Evolutionary conservation across 2,888 invertebrate genomes (phyloP), one percentile per base, ranked within the genome.

Genomic region (Trilocha varians): DNA sequence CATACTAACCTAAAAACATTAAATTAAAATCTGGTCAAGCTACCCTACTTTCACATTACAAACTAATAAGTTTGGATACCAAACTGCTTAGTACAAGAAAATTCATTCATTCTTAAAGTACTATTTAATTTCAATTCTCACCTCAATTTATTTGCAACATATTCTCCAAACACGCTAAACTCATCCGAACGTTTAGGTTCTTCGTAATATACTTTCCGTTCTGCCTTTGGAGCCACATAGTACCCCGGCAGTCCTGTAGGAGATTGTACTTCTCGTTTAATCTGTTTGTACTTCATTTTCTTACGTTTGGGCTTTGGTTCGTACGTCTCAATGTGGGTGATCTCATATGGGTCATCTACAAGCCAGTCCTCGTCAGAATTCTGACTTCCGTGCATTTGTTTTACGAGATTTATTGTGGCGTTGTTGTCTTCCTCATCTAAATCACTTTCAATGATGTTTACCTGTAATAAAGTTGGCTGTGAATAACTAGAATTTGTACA

Each of bases 331-430:
- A 75, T 65, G 17, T 62, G 67, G 4, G 65, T 53, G 43, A 64
- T 57, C 51, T 69, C 59, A 47, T 72, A 78, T 0, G 75, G 62
- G 15, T 80, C 79, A 1, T 83, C 82, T 25, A 80, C 84, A 0
- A 85, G 55, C 85, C 85, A 85, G 50, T 85, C 85, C 34, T 84
- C 85, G 5, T 79, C 78, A 0, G 78, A 70, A 3, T 57, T 66
- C 14, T 62, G 50, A 18, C 55, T 57, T 6, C 67, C 65, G 16
- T 76, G 73, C 67, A 82, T 69, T 48, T 80, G 76, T 2, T 72
- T 59, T 2, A 82, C 76, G 43, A 79, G 50, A 39, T 71, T 74
- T 18, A 70, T 59, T 0, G 77, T 67, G 4, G 67, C 63, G 5
- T 70, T 68, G 34, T 57, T 61, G 0, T 64, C 73, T 33, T 67